These are phyloP conservation scores for Orthosia cruda DNA, from an alignment of 2,888 invertebrate genomes.

Conservation along the genomic window DNA sequence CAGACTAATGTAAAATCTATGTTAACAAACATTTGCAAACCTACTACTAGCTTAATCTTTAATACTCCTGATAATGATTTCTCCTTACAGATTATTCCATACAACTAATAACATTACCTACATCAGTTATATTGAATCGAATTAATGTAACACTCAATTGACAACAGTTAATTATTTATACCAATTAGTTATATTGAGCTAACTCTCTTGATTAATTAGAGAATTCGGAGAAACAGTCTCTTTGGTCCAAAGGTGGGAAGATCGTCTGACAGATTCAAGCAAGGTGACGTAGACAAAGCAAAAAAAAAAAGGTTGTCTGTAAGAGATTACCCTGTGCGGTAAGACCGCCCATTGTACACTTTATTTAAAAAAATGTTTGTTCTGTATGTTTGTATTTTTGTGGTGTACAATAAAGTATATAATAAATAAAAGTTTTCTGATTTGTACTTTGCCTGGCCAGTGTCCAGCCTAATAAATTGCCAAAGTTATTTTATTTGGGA, in stretches of 20 bases:
- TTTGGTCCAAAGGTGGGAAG: background rate
- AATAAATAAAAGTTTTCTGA: too few relatives aligned
- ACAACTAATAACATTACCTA: constrained; percentile 6
- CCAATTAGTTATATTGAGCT: constrained; percentile 29
- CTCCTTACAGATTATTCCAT: background rate
- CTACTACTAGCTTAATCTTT: background rate
- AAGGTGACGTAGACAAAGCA: background rate
- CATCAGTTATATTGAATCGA: constrained; percentile 13
- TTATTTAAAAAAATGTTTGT: too few relatives aligned
- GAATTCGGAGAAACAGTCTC: background rate
- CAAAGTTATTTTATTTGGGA: too few relatives aligned
- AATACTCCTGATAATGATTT: constrained; percentile 17
- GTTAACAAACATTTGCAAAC: background rate
- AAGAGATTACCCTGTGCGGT: too few relatives aligned
- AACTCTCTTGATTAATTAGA: constrained; percentile 22
- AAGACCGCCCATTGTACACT: too few relatives aligned
- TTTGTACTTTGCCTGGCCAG: too few relatives aligned
- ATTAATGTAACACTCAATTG: constrained; percentile 37
- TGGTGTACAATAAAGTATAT: too few relatives aligned
- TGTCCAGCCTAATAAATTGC: too few relatives aligned
- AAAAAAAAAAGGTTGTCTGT: too few relatives aligned
- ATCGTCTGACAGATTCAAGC: too few relatives aligned
- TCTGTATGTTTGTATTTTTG: too few relatives aligned
- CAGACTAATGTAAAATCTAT: too few relatives aligned
- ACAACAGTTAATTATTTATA: constrained; percentile 27